Conservation (phyloP, 2,888 invertebrate genomes). For the Beris morrisii region DNA sequence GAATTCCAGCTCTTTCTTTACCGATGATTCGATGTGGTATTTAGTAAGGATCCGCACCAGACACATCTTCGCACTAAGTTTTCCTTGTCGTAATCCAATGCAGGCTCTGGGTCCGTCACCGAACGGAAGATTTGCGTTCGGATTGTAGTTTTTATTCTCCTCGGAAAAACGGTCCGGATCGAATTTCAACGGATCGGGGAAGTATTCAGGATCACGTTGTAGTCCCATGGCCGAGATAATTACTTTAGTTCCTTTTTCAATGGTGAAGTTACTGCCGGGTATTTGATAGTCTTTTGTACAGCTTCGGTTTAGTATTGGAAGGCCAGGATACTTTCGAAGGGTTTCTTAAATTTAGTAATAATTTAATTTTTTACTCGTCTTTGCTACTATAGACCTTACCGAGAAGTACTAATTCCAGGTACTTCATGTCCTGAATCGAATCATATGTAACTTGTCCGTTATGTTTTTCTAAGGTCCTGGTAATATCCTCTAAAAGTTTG, state of each 20-base stretch:
- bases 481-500: slow-evolving; percentile 51
- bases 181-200: slow-evolving; percentile 54
- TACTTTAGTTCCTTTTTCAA: slow-evolving; percentile 53
- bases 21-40: slow-evolving; percentile 46
- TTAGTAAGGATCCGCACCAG: slow-evolving; percentile 48
- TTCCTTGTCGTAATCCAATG: slow-evolving; percentile 40
- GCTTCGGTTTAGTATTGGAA: slow-evolving; percentile 52
- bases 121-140: slow-evolving; percentile 50
- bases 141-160: slow-evolving; percentile 45
- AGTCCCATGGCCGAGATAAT: slow-evolving; percentile 54
- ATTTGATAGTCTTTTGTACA: slow-evolving; percentile 52
- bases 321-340: slow-evolving; percentile 56
- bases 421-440: slow-evolving; percentile 54
- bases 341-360: slow-evolving; percentile 46
- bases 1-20: slow-evolving; percentile 47
- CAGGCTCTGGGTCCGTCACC: slow-evolving; percentile 54
- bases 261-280: slow-evolving; percentile 47
- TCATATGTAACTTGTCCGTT: slow-evolving; percentile 53
- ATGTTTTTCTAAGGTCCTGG: slow-evolving; percentile 48
- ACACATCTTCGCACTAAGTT: slow-evolving; percentile 49
- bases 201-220: slow-evolving; percentile 55
- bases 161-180: slow-evolving; percentile 55
- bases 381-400: slow-evolving; percentile 41
- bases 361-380: not conserved
- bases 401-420: slow-evolving; percentile 49